Percentiles rank a stretch among this genome's conserved stretches.
Conservation (phyloP, 2,113 vertebrate species). For the Terrapene triunguis region DNA sequence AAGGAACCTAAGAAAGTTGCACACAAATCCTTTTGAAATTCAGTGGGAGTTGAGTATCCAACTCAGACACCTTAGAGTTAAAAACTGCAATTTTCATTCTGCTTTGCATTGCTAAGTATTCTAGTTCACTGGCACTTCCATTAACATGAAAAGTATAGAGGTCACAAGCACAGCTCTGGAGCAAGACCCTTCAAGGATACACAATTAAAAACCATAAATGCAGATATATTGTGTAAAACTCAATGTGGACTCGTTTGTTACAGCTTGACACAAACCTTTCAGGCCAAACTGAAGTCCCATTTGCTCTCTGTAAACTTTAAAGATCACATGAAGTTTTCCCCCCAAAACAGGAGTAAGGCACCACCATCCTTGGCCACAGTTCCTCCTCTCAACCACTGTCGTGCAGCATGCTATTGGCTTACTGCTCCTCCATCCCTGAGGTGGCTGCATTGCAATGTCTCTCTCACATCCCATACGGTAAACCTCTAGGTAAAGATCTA, state of each 20-base stretch:
- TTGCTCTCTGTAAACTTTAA: neutral
- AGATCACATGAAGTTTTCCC: neutral
- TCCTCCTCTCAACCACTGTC: neutral
- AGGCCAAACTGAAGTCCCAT: neutral
- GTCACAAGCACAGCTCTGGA: neutral
- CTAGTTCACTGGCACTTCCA: neutral
- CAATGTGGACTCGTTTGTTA: neutral
- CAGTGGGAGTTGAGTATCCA: neutral
- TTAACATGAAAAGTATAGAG: neutral
- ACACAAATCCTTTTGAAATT: neutral
- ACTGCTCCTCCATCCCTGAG: constrained; percentile 14
- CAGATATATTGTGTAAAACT: neutral
- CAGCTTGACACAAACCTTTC: neutral
- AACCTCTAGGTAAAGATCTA: constrained; percentile 9
- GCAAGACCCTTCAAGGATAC: neutral
- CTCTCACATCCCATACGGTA: constrained; percentile 51
- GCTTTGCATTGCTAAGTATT: neutral
- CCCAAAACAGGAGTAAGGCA: neutral
- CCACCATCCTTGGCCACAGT: neutral
- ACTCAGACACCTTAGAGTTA: neutral
- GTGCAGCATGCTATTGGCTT: neutral
- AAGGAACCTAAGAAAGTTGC: neutral
- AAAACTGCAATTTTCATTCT: neutral
- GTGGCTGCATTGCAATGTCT: constrained; percentile 30
- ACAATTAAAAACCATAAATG: neutral